A percentile compares a stretch with the other conserved stretches of the same genome.
Evolutionary conservation across 2,113 vertebrate species (phyloP).

Genomic region (Brachyistius frenatus): DNA sequence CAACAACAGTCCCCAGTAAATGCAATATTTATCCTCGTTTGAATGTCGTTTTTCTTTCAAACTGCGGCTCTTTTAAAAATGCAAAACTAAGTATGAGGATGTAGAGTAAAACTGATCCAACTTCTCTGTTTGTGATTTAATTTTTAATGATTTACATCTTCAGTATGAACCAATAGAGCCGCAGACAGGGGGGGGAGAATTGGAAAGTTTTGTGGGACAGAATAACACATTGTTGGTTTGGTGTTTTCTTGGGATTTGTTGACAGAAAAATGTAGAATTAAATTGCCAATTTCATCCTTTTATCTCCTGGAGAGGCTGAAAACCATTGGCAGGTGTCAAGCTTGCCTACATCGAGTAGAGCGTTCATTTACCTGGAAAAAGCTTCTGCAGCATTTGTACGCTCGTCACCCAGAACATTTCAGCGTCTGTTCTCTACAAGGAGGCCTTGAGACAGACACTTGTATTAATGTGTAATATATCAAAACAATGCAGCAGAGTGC

Average conservation of each 20-base stretch:
- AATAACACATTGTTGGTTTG: background rate
- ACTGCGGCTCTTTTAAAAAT: no score
- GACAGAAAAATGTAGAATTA: background rate
- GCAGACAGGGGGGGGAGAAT: background rate
- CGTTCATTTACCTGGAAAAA: background rate
- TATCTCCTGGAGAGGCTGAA: slow-evolving; percentile 3
- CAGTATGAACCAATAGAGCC: background rate
- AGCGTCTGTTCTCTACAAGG: background rate
- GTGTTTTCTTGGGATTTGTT: slow-evolving; percentile 2
- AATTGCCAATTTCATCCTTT: background rate
- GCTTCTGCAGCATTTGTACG: no score
- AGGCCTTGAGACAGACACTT: background rate
- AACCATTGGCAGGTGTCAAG: slow-evolving; percentile 12
- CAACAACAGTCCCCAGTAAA: no score
- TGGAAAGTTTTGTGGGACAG: background rate
- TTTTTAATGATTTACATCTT: background rate
- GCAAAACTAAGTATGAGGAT: no score
- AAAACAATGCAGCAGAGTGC: background rate
- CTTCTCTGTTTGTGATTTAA: no score
- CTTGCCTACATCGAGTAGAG: background rate
- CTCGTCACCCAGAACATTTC: background rate
- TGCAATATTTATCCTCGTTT: no score
- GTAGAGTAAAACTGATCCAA: no score
- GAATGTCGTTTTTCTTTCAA: no score
- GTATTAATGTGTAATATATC: background rate